Conservation (phyloP, 1,140 invertebrate species). For the Calephelis virginiensis region DNA sequence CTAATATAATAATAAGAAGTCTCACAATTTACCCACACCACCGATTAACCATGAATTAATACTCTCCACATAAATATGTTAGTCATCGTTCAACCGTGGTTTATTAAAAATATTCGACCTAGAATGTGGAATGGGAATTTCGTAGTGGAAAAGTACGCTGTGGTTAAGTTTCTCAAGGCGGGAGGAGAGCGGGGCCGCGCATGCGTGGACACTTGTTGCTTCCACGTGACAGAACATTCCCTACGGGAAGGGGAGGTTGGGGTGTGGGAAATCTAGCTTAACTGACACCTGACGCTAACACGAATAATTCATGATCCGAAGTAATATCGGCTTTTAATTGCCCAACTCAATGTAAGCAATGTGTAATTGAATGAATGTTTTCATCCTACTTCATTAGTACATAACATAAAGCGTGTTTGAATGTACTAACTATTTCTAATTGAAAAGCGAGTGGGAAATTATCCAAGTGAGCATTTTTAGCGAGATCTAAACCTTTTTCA, state of each 20-base stretch:
- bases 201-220: constrained; percentile 63
- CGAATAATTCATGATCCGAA: background rate
- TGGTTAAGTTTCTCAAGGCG: constrained; percentile 38
- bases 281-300: constrained; percentile 14
- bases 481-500: no score
- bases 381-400: no score
- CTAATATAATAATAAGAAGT: background rate
- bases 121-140: constrained; percentile 38
- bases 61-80: background rate
- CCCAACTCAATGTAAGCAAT: background rate
- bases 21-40: background rate
- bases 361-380: background rate
- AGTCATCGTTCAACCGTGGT: constrained; percentile 2
- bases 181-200: constrained; percentile 38
- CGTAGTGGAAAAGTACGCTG: constrained; percentile 62
- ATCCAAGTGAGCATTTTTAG: no score
- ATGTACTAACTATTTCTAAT: no score
- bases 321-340: background rate
- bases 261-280: constrained; percentile 31
- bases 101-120: constrained; percentile 31
- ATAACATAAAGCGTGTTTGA: no score
- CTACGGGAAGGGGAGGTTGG: constrained; percentile 7
- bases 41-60: constrained; percentile 1
- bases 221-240: constrained; percentile 29
- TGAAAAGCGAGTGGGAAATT: no score